phyloP scores from a whole-genome alignment of 2,113 vertebrate genomes.

The Rhinopomastus cyanomelas region DNA sequence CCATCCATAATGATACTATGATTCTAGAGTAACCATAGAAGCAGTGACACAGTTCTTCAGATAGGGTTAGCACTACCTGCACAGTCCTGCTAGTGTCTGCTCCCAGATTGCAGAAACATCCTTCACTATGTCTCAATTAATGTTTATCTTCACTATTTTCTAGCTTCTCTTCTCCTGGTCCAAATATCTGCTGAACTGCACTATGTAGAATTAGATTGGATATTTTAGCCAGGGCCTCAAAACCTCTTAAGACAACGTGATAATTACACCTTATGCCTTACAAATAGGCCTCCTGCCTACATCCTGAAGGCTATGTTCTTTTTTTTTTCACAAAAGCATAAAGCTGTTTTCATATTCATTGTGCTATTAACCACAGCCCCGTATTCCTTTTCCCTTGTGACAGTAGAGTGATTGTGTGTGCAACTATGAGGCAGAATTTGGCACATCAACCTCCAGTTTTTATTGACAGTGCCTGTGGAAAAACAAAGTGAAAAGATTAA shows the following conservation, averaged over 20 bases:
- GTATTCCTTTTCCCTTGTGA: neutral
- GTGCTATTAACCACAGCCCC: neutral
- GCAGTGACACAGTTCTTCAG: neutral
- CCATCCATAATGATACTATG: too few species aligned
- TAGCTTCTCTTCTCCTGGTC: neutral
- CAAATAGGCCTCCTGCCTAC: neutral
- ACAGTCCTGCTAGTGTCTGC: neutral
- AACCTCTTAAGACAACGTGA: neutral
- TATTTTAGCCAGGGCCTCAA: neutral
- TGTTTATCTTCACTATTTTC: neutral
- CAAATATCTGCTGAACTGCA: neutral
- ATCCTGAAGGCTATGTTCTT: neutral
- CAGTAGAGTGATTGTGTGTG: neutral
- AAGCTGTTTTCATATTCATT: neutral
- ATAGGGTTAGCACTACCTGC: neutral
- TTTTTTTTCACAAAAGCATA: neutral
- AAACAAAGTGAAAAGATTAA: neutral
- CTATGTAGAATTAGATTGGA: neutral
- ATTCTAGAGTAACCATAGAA: neutral
- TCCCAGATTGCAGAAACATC: neutral
- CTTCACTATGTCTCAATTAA: neutral
- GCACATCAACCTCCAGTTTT: neutral
- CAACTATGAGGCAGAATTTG: neutral
- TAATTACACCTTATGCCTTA: neutral
- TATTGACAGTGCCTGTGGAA: neutral